These are phyloP conservation scores for Rotaria sp. DNA, from an alignment of 2,888 invertebrate genomes.

Conservation along the genomic window DNA sequence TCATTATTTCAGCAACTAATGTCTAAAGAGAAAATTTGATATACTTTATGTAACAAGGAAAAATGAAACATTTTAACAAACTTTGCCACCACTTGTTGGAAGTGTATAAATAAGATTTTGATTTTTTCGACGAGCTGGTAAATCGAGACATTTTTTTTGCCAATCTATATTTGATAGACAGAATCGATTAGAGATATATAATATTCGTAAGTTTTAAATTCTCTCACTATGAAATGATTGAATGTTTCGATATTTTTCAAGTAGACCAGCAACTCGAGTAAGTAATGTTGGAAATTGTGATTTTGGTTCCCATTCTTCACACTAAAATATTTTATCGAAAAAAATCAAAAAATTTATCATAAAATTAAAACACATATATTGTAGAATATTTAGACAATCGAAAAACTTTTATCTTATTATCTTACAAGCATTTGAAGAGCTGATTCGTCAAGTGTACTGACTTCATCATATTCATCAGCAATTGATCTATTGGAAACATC, in stretches of 20 bases:
- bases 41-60: too few relatives aligned
- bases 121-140: constrained; percentile 3
- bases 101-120: constrained; percentile 79
- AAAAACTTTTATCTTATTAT: neutral
- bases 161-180: neutral
- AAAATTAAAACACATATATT: too few relatives aligned
- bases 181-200: neutral
- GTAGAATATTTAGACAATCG: too few relatives aligned
- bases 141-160: constrained; percentile 16
- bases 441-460: neutral
- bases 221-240: neutral
- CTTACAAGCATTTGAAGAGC: constrained; percentile 4
- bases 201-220: neutral
- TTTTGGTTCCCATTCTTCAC: constrained; percentile 10
- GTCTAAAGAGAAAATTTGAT: constrained; percentile 59
- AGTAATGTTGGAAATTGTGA: constrained; percentile 12
- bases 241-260: constrained; percentile 19
- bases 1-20: constrained; percentile 85
- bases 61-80: constrained; percentile 42
- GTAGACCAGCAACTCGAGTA: neutral
- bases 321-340: neutral
- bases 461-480: neutral
- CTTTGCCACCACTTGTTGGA: constrained; percentile 89
- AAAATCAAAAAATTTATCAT: neutral
- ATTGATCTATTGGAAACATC: neutral